Conservation (phyloP, 2,113 vertebrate species). For the Menidia beryllina region DNA sequence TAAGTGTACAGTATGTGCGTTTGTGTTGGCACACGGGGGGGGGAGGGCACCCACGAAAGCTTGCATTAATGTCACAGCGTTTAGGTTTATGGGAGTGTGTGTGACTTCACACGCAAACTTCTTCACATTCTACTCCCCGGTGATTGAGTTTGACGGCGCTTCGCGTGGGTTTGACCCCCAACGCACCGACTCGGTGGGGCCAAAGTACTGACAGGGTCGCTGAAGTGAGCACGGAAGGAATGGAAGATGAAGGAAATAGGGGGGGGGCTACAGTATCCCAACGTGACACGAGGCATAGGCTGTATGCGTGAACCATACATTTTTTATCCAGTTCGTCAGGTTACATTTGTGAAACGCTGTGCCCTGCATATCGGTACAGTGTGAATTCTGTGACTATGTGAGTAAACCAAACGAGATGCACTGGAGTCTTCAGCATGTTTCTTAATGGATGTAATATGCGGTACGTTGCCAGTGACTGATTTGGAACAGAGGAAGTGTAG, state of each 20-base stretch:
- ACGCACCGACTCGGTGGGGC: background rate
- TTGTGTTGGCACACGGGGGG: background rate
- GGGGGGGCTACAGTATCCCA: background rate
- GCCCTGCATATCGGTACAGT: slow-evolving; percentile 1
- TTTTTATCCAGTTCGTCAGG: background rate
- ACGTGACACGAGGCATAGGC: background rate
- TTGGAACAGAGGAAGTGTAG: background rate
- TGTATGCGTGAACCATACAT: background rate
- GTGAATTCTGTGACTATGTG: background rate
- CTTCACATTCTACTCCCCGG: slow-evolving; percentile 38
- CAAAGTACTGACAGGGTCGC: slow-evolving; percentile 21
- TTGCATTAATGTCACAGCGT: slow-evolving; percentile 23
- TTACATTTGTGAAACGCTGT: background rate
- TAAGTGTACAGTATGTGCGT: slow-evolving; percentile 6
- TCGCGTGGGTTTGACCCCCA: slow-evolving; percentile 16
- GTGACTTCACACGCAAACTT: slow-evolving; percentile 4
- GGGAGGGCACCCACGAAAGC: background rate
- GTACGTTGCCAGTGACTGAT: no score
- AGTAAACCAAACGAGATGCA: background rate
- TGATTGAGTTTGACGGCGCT: slow-evolving; percentile 49
- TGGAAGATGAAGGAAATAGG: background rate
- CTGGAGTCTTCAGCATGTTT: background rate
- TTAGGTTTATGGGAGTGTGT: slow-evolving; percentile 9
- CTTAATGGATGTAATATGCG: no score
- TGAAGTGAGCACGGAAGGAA: background rate